A percentile compares a stretch with the other conserved stretches of the same genome.
These are phyloP conservation scores for Dexiosoma caninum DNA, from an alignment of 2,888 invertebrate genomes.

Conservation along the genomic window DNA sequence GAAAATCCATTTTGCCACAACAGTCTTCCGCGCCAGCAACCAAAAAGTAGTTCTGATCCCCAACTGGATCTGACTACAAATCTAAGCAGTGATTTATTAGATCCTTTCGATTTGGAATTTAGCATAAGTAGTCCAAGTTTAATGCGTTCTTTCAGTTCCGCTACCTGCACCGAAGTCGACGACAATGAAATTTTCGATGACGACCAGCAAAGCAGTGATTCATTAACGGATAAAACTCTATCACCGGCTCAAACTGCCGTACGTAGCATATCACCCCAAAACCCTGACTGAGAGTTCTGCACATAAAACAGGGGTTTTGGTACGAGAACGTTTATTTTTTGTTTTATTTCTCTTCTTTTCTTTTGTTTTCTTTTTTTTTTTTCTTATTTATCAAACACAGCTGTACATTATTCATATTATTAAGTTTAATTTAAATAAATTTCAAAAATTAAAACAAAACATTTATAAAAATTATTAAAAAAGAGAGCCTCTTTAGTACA, in stretches of 20 bases:
- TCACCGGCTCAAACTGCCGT: conserved; percentile 75
- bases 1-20: conserved; percentile 76
- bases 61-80: conserved; percentile 41
- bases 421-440: conserved; percentile 29
- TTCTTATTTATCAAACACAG: not conserved
- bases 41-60: conserved; percentile 72
- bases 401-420: conserved; percentile 34
- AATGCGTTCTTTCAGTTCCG: conserved; percentile 73
- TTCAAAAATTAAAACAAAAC: conserved; percentile 35
- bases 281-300: not conserved
- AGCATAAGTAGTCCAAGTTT: conserved; percentile 77
- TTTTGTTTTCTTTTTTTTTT: not conserved
- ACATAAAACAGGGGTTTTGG: not conserved
- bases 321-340: not conserved
- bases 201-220: conserved; percentile 58
- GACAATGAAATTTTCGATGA: conserved; percentile 1
- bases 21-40: conserved; percentile 77
- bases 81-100: conserved; percentile 55
- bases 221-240: conserved; percentile 68
- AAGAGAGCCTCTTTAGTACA: not conserved
- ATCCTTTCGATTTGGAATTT: conserved; percentile 74
- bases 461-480: not conserved
- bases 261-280: conserved; percentile 65
- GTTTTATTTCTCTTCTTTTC: no score
- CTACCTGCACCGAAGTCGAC: conserved; percentile 54